Evolutionary conservation across 2,113 vertebrate genomes (phyloP).

Genomic region (Bos javanicus): DNA sequence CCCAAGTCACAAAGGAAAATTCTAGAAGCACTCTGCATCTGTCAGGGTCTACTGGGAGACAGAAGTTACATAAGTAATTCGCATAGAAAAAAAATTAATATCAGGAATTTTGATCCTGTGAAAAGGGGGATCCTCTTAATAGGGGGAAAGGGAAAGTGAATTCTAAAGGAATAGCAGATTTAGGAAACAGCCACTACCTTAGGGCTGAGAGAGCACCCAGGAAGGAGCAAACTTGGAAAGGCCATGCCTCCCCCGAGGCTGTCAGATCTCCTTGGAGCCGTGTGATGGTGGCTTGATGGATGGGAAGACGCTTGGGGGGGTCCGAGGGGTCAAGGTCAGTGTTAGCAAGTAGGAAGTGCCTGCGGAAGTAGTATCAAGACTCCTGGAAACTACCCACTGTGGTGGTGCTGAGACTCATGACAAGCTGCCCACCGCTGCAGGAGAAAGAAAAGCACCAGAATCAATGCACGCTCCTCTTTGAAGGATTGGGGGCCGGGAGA

Average conservation of each 20-base stretch:
- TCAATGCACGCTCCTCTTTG: not conserved
- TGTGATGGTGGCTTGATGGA: not conserved
- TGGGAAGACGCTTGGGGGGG: not conserved
- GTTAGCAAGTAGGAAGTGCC: not conserved
- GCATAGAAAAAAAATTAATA: not conserved
- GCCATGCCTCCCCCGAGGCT: not conserved
- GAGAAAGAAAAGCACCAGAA: not conserved
- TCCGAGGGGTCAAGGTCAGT: not conserved
- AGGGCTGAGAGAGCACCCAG: not conserved
- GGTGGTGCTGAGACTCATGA: not conserved
- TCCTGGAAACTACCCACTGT: not conserved
- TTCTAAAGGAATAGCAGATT: not conserved
- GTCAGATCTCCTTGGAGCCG: not conserved
- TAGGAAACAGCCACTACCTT: not conserved
- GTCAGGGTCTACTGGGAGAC: not conserved
- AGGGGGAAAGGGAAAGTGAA: not conserved
- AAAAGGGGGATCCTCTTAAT: not conserved
- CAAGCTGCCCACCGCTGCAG: not conserved
- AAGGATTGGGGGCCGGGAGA: not conserved
- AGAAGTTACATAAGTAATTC: not conserved
- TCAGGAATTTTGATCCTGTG: not conserved
- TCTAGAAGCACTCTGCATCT: not conserved
- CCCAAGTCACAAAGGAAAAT: not conserved
- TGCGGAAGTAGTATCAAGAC: not conserved
- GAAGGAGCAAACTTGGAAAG: not conserved